Percentiles rank a stretch among this genome's conserved stretches.
These are phyloP conservation scores for Columba guinea DNA, from an alignment of 2,797 vertebrate genomes.

Conservation along the genomic window DNA sequence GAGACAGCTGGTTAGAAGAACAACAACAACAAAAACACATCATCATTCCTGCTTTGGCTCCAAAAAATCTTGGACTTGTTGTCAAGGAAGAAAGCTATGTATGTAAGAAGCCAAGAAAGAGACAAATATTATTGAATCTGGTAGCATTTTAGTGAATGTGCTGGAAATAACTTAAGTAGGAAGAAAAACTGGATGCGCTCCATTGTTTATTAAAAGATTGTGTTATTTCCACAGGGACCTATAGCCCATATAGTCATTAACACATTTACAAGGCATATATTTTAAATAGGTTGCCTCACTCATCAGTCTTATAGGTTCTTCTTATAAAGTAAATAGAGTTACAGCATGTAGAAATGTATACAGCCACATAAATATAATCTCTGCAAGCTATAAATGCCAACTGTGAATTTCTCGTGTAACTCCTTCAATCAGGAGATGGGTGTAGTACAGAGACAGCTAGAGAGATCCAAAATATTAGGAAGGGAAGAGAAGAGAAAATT, in stretches of 20 bases:
- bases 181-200: constrained; percentile 32
- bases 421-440: not conserved
- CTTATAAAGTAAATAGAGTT: constrained; percentile 8
- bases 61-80: constrained; percentile 65
- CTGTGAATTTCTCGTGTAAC: not conserved
- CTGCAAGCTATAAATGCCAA: not conserved
- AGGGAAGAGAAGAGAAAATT: constrained; percentile 2
- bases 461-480: not conserved
- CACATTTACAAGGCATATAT: constrained; percentile 29
- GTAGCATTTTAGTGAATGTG: constrained; percentile 59
- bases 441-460: not conserved
- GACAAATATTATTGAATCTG: constrained; percentile 55
- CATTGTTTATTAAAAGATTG: constrained; percentile 61
- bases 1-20: constrained; percentile 70
- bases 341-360: not conserved
- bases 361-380: not conserved
- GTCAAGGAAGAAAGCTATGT: constrained; percentile 59
- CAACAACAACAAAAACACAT: constrained; percentile 60
- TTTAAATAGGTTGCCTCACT: constrained; percentile 46
- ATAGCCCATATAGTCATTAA: constrained; percentile 33
- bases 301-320: not conserved
- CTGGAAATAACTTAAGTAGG: constrained; percentile 58
- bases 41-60: constrained; percentile 58
- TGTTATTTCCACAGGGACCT: constrained; percentile 42
- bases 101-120: constrained; percentile 62